Evolutionary conservation across 2,797 vertebrate genomes (phyloP), one percentile per base, ranked within the genome.

Genomic region (Lemur catta): DNA sequence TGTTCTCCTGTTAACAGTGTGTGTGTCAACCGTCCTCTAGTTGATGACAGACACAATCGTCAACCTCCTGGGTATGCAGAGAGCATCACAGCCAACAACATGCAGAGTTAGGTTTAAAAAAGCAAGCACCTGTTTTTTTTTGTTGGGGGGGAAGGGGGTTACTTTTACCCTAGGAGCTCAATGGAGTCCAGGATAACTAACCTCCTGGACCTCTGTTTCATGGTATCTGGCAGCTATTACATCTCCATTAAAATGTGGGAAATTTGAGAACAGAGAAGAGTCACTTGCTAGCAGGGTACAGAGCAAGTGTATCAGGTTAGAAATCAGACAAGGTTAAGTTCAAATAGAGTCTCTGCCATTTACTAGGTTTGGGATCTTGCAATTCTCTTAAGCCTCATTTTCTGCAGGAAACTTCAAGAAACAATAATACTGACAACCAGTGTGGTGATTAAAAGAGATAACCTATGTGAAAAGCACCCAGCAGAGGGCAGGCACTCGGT

Each of bases 341-440:
- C 48, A 71, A 89, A 78, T 1, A 74, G 22, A 79, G 7, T 5
- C 11, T 38, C 55, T 84, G 38, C 43, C 33, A 55, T 85, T 55
- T 61, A 11, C 10, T 71, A 89, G 65, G 65, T 75, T 48, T 63
- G 30, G 63, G 30, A 46, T 81, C 50, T 46, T 33, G 7, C 38
- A 93, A 50, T 75, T 75, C 41, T 86, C 59, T 48, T 55, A 86
- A 38, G 76, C 33, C 15, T 95, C 52, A 46, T 26, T 71, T 74
- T 52, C 59, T 84, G 38, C 15, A 48, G 33, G 33, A 80, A 59
- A 74, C 24, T 48, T 79, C 9, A 30, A 76, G 69, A 80, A 89
- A 63, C 14, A 78, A n/a, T 12, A 52, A 80, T 28, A 18, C 24
- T 7, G 1, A 59, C 4, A 20, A 11, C 52, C 35, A 59, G 30